These are phyloP conservation scores for Crypturellus tataupa DNA, from an alignment of 2,797 vertebrate species.

Conservation along the genomic window DNA sequence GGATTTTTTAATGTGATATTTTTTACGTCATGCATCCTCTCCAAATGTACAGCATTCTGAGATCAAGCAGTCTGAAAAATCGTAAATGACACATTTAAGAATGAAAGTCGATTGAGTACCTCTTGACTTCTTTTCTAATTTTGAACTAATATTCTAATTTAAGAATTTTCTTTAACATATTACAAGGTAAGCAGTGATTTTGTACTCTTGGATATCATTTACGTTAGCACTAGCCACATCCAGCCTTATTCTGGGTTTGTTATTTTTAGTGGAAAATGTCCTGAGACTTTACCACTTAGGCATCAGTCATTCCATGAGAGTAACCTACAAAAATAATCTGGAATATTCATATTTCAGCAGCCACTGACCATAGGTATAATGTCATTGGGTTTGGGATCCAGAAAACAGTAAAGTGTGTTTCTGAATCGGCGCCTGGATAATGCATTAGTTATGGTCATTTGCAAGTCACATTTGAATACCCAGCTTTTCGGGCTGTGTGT, in stretches of 20 bases:
- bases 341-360: neutral
- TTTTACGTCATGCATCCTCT: neutral
- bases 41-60: neutral
- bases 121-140: neutral
- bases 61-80: neutral
- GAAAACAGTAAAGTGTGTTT: neutral
- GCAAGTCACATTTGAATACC: constrained; percentile 55
- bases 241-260: neutral
- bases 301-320: neutral
- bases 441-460: constrained; percentile 39
- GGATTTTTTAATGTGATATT: neutral
- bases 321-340: neutral
- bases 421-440: constrained; percentile 9
- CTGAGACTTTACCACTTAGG: neutral
- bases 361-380: neutral
- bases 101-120: neutral
- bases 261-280: neutral
- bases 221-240: neutral
- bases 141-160: neutral
- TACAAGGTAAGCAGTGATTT: neutral
- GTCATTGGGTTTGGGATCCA: neutral
- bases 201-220: neutral
- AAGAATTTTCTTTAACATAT: neutral
- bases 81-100: neutral
- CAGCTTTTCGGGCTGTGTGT: constrained; percentile 58